Evolutionary conservation across 2,888 invertebrate species (phyloP), one percentile per base, ranked within the genome.

Genomic region (Liopterus haemorrhoidalis): DNA sequence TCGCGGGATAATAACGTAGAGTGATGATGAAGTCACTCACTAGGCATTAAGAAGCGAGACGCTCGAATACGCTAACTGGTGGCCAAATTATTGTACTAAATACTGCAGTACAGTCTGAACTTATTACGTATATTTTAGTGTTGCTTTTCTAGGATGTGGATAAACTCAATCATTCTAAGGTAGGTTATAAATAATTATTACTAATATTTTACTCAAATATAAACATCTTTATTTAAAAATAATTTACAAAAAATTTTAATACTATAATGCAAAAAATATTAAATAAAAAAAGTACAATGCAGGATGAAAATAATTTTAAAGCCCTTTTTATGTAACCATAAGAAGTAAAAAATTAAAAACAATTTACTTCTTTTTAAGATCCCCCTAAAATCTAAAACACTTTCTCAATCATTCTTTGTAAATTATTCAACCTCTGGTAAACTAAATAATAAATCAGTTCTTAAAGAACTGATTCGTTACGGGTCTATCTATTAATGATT

Each of bases 191-290:
- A n/a, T n/a, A n/a, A n/a, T n/a, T n/a, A n/a, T n/a, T n/a, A n/a
- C n/a, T n/a, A n/a, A n/a, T n/a, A 8, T 28, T 39, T 45, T 45
- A 45, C 39, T 45, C 45, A 45, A 45, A 45, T 45, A 45, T 45
- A 45, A 45, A 45, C 45, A 39, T 38, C 45, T 45, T 45, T 45
- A 39, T 45, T 45, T 39, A 45, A 45, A 45, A 45, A 45, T 45
- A 45, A 45, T 45, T 45, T 45, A 45, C 45, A 45, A 45, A 45
- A 45, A 45, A 45, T 45, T 45, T 37, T 37, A 43, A 45, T 45
- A 45, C 45, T 45, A 45, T 28, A 45, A 25, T 39, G 39, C 32
- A 37, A 33, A 33, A 38, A 27, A 45, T 39, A 22, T 37, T 45
- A 38, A 45, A 36, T 22, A 39, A 32, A 45, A 37, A 44, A 45